These are phyloP conservation scores for Meta bourneti DNA, from an alignment of 2,888 invertebrate species.

Conservation along the genomic window DNA sequence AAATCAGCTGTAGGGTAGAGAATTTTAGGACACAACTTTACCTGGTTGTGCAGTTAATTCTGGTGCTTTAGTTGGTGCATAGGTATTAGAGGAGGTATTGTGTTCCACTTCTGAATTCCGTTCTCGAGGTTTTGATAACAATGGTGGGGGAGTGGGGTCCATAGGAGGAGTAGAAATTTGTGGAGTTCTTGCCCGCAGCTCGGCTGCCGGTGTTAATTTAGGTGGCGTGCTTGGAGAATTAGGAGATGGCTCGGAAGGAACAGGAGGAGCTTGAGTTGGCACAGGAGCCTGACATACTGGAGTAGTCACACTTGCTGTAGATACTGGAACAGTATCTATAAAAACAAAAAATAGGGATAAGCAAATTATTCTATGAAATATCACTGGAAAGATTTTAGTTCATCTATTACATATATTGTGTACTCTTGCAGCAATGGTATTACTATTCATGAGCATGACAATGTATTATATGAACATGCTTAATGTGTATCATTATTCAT, in stretches of 20 bases:
- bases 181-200: slow-evolving; percentile 69
- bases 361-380: too few relatives aligned
- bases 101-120: slow-evolving; percentile 52
- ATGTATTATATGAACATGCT: too few relatives aligned
- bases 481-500: too few relatives aligned
- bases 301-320: slow-evolving; percentile 60
- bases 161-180: slow-evolving; percentile 74
- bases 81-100: slow-evolving; percentile 49
- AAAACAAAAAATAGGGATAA: neutral
- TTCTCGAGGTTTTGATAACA: slow-evolving; percentile 72
- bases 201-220: slow-evolving; percentile 74
- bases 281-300: slow-evolving; percentile 71
- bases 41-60: slow-evolving; percentile 72
- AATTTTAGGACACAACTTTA: neutral
- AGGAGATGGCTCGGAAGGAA: slow-evolving; percentile 76
- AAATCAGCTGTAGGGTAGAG: neutral
- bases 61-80: slow-evolving; percentile 65
- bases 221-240: slow-evolving; percentile 75
- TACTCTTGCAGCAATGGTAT: too few relatives aligned
- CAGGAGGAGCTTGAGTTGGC: slow-evolving; percentile 72
- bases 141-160: slow-evolving; percentile 57
- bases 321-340: slow-evolving; percentile 56
- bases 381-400: too few relatives aligned
- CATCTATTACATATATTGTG: too few relatives aligned
- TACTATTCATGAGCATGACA: too few relatives aligned